phyloP scores from a whole-genome alignment of 2,797 vertebrate species.

The Lophotriccus pileatus region DNA sequence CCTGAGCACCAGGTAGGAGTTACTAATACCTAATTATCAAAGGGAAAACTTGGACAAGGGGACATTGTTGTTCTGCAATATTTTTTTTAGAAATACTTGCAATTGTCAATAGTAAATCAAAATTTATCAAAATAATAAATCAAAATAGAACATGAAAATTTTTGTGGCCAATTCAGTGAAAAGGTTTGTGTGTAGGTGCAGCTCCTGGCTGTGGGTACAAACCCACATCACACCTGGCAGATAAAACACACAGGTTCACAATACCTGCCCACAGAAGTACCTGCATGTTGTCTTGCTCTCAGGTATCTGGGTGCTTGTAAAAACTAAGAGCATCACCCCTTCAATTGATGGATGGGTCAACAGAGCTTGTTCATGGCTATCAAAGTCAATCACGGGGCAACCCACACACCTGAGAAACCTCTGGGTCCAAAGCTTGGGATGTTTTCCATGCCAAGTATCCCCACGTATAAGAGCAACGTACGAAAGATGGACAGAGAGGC shows the following conservation, averaged over 20 bases:
- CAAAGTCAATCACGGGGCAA: neutral
- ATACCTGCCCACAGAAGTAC: neutral
- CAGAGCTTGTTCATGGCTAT: neutral
- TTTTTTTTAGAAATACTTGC: neutral
- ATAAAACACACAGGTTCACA: neutral
- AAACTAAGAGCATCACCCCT: neutral
- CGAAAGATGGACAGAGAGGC: neutral
- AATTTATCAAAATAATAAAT: neutral
- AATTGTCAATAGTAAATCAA: neutral
- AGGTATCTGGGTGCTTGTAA: fast-evolving
- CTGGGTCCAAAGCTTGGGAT: neutral
- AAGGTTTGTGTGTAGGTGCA: neutral
- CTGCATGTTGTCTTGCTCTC: neutral
- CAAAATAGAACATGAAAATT: neutral
- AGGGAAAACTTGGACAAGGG: neutral
- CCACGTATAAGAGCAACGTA: fast-evolving
- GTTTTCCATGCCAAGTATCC: neutral
- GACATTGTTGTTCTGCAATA: neutral
- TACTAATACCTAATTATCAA: neutral
- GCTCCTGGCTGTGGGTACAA: neutral
- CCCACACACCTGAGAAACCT: neutral
- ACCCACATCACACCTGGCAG: neutral
- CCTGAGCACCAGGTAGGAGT: neutral
- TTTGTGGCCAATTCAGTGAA: neutral
- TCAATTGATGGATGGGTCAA: neutral